Conservation (phyloP, 2,888 invertebrate species). For the Uloborus plumipes region DNA sequence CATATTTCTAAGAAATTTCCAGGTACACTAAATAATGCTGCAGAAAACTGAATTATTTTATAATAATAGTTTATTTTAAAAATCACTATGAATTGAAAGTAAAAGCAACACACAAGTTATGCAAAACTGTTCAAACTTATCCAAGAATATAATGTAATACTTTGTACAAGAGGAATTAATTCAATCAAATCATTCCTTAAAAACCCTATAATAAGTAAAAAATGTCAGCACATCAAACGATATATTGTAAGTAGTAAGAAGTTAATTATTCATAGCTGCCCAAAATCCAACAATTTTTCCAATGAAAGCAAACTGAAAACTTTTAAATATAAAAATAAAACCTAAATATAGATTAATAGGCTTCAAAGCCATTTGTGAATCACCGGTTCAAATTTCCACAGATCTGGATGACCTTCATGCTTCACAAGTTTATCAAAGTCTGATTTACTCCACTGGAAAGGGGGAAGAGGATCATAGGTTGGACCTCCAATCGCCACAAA, state of each 20-base stretch:
- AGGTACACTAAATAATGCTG: background rate
- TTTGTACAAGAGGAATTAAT: too few species aligned
- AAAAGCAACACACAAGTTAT: too few species aligned
- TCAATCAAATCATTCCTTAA: background rate
- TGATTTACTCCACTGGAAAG: conserved; percentile 84
- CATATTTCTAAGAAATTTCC: too few species aligned
- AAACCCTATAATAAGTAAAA: background rate
- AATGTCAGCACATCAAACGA: background rate
- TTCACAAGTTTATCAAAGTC: conserved; percentile 76
- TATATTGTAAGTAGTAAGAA: too few species aligned
- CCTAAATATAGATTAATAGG: background rate
- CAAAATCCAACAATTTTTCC: background rate
- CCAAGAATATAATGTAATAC: too few species aligned
- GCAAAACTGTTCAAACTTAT: too few species aligned
- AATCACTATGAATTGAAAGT: too few species aligned
- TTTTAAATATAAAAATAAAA: conserved; percentile 4
- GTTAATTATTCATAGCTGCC: background rate
- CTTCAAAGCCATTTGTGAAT: conserved; percentile 74
- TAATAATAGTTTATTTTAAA: background rate
- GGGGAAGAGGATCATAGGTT: conserved; percentile 77
- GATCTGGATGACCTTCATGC: conserved; percentile 82
- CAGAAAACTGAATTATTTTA: background rate
- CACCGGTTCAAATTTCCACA: conserved; percentile 80
- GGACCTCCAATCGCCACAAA: conserved; percentile 77
- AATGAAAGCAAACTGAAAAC: background rate